Percentiles rank a stretch among this genome's conserved stretches.
These are phyloP conservation scores for Notarius quadriscutis DNA, from an alignment of 2,113 vertebrate genomes.

Conservation along the genomic window DNA sequence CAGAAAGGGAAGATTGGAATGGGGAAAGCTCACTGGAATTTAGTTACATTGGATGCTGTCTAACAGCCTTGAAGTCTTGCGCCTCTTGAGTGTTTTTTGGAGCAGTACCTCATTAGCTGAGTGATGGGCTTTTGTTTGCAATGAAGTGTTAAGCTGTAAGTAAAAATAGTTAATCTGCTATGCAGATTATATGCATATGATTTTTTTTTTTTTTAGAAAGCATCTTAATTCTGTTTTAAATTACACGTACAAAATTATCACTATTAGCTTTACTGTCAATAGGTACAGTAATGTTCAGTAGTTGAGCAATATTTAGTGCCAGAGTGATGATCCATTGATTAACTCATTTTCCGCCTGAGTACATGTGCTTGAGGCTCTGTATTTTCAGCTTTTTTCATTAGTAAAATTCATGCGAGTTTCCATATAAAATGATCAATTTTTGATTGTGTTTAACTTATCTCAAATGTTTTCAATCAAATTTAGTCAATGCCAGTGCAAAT, in stretches of 20 bases:
- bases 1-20: slow-evolving; percentile 33
- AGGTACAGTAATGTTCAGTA: neutral
- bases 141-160: neutral
- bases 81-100: slow-evolving; percentile 10
- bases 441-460: no score
- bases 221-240: neutral
- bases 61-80: slow-evolving; percentile 31
- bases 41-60: slow-evolving; percentile 35
- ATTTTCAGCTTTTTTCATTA: neutral
- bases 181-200: neutral
- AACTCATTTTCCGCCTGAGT: slow-evolving; percentile 8
- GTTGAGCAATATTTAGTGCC: slow-evolving; percentile 2
- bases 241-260: neutral
- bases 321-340: slow-evolving; percentile 20
- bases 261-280: neutral
- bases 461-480: neutral
- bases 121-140: neutral
- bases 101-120: slow-evolving; percentile 10
- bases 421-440: neutral
- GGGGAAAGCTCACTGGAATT: slow-evolving; percentile 41
- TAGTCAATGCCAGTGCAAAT: neutral
- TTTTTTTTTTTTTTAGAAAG: neutral
- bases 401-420: neutral
- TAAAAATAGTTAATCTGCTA: neutral
- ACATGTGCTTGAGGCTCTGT: neutral